Conservation (phyloP, 2,888 invertebrate species). For the Eristalis arbustorum region DNA sequence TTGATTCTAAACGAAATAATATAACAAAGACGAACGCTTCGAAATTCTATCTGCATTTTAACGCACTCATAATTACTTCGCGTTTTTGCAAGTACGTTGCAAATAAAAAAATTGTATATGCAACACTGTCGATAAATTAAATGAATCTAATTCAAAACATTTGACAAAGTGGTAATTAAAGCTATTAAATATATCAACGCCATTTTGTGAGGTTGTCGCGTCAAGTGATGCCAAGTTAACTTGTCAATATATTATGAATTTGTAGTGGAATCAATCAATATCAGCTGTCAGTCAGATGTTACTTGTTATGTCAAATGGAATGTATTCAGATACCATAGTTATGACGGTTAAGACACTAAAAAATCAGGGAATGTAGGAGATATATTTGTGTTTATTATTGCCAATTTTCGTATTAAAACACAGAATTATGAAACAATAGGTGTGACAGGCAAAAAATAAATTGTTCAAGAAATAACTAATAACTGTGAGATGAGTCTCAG, state of each 20-base stretch:
- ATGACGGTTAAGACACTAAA: too few relatives aligned
- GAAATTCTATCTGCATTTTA: constrained; percentile 38
- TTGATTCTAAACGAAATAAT: constrained; percentile 38
- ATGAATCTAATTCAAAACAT: constrained; percentile 38
- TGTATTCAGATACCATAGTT: too few relatives aligned
- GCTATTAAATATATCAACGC: constrained; percentile 14
- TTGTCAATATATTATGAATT: too few relatives aligned
- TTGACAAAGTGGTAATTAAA: constrained; percentile 18
- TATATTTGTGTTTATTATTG: too few relatives aligned
- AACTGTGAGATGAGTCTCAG: too few relatives aligned
- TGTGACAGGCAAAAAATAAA: too few relatives aligned
- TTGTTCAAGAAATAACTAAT: too few relatives aligned
- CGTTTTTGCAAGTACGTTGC: constrained; percentile 10
- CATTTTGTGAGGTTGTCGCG: constrained; percentile 27
- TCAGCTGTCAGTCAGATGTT: not conserved
- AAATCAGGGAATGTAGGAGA: too few relatives aligned
- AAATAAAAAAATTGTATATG: not conserved
- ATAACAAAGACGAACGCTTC: not conserved
- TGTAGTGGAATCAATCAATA: too few relatives aligned
- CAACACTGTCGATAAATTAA: constrained; percentile 39
- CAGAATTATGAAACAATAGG: too few relatives aligned
- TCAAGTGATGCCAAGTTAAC: constrained; percentile 2
- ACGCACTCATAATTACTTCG: not conserved
- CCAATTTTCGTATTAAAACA: too few relatives aligned
- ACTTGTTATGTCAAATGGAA: too few relatives aligned